These are phyloP conservation scores for Eupeodes luniger DNA, from an alignment of 2,888 invertebrate species.

Conservation along the genomic window DNA sequence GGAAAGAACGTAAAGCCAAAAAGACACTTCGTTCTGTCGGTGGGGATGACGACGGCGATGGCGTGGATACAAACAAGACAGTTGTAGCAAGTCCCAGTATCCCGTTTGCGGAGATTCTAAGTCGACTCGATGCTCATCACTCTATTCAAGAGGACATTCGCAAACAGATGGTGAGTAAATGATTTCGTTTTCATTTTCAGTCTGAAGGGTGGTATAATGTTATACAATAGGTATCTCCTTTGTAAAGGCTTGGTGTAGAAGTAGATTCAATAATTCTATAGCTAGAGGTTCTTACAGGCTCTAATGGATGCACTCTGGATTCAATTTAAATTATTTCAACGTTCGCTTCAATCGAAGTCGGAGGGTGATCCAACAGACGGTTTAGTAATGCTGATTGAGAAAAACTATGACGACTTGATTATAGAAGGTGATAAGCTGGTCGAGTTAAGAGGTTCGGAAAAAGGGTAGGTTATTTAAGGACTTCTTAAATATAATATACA, in stretches of 20 bases:
- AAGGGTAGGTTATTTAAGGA: conserved; percentile 77
- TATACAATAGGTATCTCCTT: background rate
- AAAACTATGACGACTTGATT: conserved; percentile 83
- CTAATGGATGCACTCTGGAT: conserved; percentile 82
- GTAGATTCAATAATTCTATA: conserved; percentile 25
- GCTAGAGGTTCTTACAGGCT: conserved; percentile 55
- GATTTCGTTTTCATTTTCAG: background rate
- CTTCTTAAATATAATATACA: background rate
- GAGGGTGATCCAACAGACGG: conserved; percentile 82
- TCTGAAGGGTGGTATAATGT: background rate
- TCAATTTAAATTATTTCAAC: conserved; percentile 83
- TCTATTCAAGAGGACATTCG: conserved; percentile 82
- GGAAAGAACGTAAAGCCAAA: conserved; percentile 58
- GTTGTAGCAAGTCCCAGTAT: conserved; percentile 79
- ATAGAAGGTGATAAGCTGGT: conserved; percentile 82
- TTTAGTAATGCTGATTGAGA: conserved; percentile 83
- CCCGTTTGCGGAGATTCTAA: conserved; percentile 81
- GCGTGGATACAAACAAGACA: conserved; percentile 76
- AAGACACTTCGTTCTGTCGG: conserved; percentile 20
- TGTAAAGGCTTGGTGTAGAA: background rate
- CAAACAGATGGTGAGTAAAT: conserved; percentile 80
- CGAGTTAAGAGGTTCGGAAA: conserved; percentile 81
- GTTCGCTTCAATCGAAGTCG: conserved; percentile 81
- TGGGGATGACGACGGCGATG: conserved; percentile 45
- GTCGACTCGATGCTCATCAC: conserved; percentile 81